Conservation (phyloP, 2,888 invertebrate species). For the Campoplex capitator region DNA sequence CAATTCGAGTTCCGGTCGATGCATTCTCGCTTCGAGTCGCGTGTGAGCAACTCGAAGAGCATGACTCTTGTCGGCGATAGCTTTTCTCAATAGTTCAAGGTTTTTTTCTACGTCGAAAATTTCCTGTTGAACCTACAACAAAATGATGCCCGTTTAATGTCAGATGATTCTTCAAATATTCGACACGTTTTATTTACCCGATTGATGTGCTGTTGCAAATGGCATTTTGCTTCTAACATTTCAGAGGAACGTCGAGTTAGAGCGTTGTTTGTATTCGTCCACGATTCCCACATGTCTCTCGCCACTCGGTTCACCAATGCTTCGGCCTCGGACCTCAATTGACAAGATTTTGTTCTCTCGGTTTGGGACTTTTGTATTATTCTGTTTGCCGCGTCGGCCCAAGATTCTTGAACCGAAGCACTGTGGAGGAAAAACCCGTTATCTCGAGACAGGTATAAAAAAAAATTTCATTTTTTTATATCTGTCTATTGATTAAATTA, state of each 20-base stretch:
- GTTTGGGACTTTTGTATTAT: constrained; percentile 92
- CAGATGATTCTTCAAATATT: too few species aligned
- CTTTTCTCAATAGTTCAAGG: constrained; percentile 94
- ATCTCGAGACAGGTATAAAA: neutral
- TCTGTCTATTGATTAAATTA: too few species aligned
- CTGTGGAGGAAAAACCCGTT: constrained; percentile 80
- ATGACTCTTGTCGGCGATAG: constrained; percentile 94
- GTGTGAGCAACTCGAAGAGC: constrained; percentile 95
- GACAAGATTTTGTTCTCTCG: constrained; percentile 92
- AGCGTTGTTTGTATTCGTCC: constrained; percentile 93
- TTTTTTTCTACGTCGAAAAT: constrained; percentile 97
- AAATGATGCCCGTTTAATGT: neutral
- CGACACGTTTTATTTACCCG: constrained; percentile 84
- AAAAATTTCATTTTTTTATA: neutral
- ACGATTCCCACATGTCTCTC: constrained; percentile 94
- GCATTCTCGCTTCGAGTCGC: constrained; percentile 94
- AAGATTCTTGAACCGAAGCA: constrained; percentile 92
- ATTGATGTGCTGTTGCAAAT: constrained; percentile 92
- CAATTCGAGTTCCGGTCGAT: constrained; percentile 95
- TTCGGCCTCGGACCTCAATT: constrained; percentile 92
- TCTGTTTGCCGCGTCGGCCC: constrained; percentile 93
- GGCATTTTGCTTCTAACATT: constrained; percentile 93
- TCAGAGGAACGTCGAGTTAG: constrained; percentile 91
- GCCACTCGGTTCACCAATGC: constrained; percentile 92
- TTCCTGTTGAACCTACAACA: constrained; percentile 93